These are phyloP conservation scores for Chamaetylas fuelleborni DNA, from an alignment of 2,113 vertebrate species.

Conservation along the genomic window DNA sequence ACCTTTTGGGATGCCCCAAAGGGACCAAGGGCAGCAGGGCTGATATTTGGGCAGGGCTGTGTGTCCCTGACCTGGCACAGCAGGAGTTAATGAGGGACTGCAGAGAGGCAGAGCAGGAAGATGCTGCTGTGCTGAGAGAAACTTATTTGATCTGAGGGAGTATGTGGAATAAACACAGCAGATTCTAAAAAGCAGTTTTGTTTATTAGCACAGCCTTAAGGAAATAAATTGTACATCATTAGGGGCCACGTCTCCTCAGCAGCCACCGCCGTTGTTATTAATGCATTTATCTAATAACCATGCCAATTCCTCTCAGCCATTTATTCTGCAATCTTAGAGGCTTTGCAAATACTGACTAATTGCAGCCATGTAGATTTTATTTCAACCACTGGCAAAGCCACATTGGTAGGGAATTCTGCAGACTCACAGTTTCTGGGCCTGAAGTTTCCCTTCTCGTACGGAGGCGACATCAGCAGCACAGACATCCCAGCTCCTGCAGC, in stretches of 20 bases:
- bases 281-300: not conserved
- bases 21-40: not conserved
- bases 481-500: not conserved
- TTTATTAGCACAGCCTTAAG: slow-evolving; percentile 23
- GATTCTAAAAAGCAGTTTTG: not conserved
- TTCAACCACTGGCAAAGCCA: not conserved
- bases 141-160: not conserved
- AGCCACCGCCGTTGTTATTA: not conserved
- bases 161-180: not conserved
- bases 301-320: accelerated
- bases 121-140: not conserved
- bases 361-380: not conserved
- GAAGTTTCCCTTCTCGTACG: accelerated
- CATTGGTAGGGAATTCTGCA: not conserved
- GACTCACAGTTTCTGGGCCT: not conserved
- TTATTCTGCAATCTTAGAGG: not conserved
- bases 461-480: accelerated
- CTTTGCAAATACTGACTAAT: not conserved
- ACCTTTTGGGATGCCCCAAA: not conserved
- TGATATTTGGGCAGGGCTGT: too few relatives aligned
- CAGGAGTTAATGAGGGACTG: not conserved
- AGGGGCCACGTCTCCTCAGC: not conserved
- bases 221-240: not conserved
- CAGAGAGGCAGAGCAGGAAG: not conserved
- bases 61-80: accelerated